Evolutionary conservation across 2,888 invertebrate species (phyloP), one percentile per base, ranked within the genome.

Genomic region (Zele albiditarsus): DNA sequence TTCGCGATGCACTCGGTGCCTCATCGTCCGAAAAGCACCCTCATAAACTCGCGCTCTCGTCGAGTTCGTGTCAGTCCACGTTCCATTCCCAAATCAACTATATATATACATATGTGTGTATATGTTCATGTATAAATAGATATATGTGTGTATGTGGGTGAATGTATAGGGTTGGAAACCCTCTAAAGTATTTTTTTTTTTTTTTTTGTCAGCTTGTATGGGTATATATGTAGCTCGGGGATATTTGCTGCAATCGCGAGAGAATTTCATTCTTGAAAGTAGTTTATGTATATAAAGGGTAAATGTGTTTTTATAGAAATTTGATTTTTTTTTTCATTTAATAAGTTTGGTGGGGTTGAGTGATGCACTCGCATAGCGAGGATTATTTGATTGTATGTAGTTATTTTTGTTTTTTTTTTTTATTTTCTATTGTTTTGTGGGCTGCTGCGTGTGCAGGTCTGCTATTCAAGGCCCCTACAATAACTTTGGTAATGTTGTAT

Each of bases 1-100:
- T 65, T 69, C 70, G 58, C 71, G 70, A 74, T 74, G 74, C 70
- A 70, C 74, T 70, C 33, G 62, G 42, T 60, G 31, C n/a, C 28
- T 65, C 25, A 57, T 73, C 73, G 73, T 73, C 73, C 73, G 67
- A 73, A 73, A 73, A 73, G 73, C 73, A 73, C 73, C 73, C 73
- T 73, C 67, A 73, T 73, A 73, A 73, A 73, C 67, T 72, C 73
- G 53, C 57, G 38, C 73, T n/a, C 66, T 67, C 67, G 42, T 28
- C 27, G 66, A 58, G 53, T 49, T 62, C 60, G 57, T 70, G 57
- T 57, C 70, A 33, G 33, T 31, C 60, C 31, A 70, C 70, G 33
- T 38, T 58, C 53, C 20, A 53, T 53, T 53, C 53, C 53, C 53
- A 53, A 53, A 53, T 53, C 53, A 53, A 53, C 53, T 53, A 20